Evolutionary conservation across 2,797 vertebrate species (phyloP).

Genomic region (Xenentodon cancila): DNA sequence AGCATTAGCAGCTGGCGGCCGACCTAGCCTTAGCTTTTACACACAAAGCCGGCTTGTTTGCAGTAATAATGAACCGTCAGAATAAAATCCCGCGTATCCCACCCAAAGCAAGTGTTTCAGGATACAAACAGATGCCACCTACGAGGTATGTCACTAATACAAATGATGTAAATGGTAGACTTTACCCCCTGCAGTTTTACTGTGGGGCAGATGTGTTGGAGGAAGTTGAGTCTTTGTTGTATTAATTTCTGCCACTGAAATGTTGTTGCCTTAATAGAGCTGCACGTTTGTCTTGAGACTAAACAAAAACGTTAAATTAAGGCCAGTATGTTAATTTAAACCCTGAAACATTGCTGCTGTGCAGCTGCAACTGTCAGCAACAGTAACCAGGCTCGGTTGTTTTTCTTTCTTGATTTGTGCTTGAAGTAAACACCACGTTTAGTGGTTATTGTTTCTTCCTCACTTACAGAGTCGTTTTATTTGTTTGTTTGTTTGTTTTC

Average conservation of each 20-base stretch:
- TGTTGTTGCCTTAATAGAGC: no score
- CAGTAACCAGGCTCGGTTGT: no score
- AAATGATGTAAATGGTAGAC: not conserved
- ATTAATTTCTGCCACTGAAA: not conserved
- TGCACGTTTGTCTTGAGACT: not conserved
- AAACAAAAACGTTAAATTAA: not conserved
- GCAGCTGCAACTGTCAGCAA: no score
- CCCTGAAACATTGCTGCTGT: no score
- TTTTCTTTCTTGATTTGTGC: no score
- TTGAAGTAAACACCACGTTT: no score
- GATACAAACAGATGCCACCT: not conserved
- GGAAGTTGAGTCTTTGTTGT: not conserved
- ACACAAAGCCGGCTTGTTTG: not conserved
- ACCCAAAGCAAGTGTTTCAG: not conserved
- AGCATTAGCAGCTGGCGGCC: no score
- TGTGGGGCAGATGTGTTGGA: not conserved
- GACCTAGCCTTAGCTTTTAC: not conserved
- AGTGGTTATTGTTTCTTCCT: no score
- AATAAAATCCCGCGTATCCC: not conserved
- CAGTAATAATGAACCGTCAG: slow-evolving; percentile 41
- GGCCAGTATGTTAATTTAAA: no score
- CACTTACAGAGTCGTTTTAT: no score
- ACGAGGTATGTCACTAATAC: slow-evolving; percentile 33
- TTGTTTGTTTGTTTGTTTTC: no score
- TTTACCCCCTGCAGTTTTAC: no score